Base-by-base conservation (phyloP, 2,113 vertebrate species). In the Grammomys surdaster region DNA sequence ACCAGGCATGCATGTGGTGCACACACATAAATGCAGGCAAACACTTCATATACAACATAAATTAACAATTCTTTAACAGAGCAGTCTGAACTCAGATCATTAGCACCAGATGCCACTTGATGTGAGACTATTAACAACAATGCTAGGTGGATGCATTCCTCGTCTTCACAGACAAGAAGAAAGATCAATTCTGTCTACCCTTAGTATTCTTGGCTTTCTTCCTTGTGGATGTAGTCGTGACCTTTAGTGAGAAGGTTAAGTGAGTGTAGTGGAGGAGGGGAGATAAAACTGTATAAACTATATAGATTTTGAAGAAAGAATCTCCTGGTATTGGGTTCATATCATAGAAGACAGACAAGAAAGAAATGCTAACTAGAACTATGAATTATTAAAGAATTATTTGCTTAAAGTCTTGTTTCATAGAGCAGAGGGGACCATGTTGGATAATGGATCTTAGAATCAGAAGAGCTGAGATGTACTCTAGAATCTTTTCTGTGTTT, bases 401-500 rank as follows among this genome's bases (percentile, higher is more conserved):
- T 72, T 88, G 33, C 40, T 95, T 12, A 76, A 40, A n/a, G 89
- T 87, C n/a, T n/a, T n/a, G n/a, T n/a, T n/a, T n/a, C n/a, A n/a
- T 72, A 89, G 48, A 96, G 51, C 82, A 9, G 91, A 91, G 46
- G 43, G 56, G 82, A 69, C 60, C 56, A 67, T 84, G 33, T 75
- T 91, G 82, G 88, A 93, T 89, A 28, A 58, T 81, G 33, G 16
- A 19, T 88, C 72, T 92, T 93, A 96, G 94, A 95, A 58, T 24
- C 40, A 56, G 56, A 94, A 75, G 28, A 51, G 19, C 82, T 75
- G 73, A 92, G 77, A 86, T 70, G 80, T 65, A 22, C 67, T 90
- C 80, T 48, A 67, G n/a, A 94, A 88, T 93, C 93, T 56, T 76
- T 91, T 87, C 11, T 86, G 48, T 72, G 46, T 94, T 95, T 90